phyloP scores from a whole-genome alignment of 2,113 vertebrate species.

The Promerops cafer region DNA sequence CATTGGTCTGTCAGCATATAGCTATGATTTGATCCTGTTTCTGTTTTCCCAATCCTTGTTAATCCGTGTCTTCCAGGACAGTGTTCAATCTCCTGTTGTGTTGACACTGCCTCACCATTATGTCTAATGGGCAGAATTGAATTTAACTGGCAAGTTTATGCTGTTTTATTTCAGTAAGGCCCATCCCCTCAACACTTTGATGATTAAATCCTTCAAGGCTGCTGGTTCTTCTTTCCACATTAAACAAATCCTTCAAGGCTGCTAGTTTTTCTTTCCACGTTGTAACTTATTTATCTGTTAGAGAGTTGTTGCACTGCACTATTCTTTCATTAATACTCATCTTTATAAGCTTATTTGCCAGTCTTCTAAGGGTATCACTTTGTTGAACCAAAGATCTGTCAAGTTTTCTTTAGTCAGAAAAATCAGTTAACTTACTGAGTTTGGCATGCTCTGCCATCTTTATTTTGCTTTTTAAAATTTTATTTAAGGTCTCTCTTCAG shows the following conservation, averaged over 20 bases:
- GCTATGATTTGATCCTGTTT: neutral
- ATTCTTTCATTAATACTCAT: neutral
- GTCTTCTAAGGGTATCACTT: neutral
- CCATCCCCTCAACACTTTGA: neutral
- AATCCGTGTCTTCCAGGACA: neutral
- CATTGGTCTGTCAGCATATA: neutral
- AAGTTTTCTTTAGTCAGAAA: neutral
- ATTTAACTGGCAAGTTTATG: neutral
- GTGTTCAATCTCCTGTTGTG: neutral
- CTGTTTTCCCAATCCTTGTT: neutral
- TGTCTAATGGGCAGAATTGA: neutral
- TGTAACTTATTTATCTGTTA: neutral
- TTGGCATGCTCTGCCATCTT: neutral
- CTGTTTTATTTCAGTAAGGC: neutral
- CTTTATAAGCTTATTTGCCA: neutral
- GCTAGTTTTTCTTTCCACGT: neutral
- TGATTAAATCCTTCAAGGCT: neutral
- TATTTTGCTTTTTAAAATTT: neutral
- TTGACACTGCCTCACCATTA: neutral
- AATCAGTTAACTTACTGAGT: neutral
- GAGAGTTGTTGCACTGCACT: neutral
- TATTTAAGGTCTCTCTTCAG: neutral
- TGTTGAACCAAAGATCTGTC: neutral
- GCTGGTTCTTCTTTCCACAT: neutral
- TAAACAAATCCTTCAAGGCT: neutral